These are phyloP conservation scores for Cerastis leucographa DNA, from an alignment of 2,888 invertebrate genomes.

Conservation along the genomic window DNA sequence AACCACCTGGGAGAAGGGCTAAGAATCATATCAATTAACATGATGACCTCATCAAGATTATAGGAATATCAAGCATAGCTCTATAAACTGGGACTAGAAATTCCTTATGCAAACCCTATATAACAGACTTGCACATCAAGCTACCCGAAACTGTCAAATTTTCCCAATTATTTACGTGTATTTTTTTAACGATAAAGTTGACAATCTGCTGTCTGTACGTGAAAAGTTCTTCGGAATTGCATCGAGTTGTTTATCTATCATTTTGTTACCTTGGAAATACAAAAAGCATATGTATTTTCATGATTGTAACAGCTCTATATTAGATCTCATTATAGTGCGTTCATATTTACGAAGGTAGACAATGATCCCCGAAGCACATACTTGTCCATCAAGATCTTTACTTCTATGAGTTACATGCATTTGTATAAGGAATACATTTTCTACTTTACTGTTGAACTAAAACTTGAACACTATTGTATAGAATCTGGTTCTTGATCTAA, in stretches of 20 bases:
- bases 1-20: not conserved
- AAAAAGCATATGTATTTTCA: not conserved
- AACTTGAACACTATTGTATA: no score
- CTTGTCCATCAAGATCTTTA: not conserved
- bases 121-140: no score
- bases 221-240: not conserved
- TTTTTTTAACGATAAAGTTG: no score
- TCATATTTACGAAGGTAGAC: not conserved
- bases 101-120: not conserved
- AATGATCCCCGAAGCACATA: not conserved
- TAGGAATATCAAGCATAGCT: not conserved
- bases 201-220: no score
- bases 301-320: not conserved
- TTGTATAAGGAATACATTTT: not conserved
- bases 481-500: no score
- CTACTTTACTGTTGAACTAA: no score
- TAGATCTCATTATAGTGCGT: not conserved
- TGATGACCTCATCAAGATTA: not conserved
- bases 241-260: not conserved
- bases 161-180: no score
- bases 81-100: not conserved
- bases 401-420: not conserved
- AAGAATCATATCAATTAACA: not conserved
- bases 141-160: no score
- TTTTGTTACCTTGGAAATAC: not conserved